A percentile compares a stretch with the other conserved stretches of the same genome.
These are phyloP conservation scores for Hemicordylus capensis DNA, from an alignment of 2,113 vertebrate species.

Conservation along the genomic window DNA sequence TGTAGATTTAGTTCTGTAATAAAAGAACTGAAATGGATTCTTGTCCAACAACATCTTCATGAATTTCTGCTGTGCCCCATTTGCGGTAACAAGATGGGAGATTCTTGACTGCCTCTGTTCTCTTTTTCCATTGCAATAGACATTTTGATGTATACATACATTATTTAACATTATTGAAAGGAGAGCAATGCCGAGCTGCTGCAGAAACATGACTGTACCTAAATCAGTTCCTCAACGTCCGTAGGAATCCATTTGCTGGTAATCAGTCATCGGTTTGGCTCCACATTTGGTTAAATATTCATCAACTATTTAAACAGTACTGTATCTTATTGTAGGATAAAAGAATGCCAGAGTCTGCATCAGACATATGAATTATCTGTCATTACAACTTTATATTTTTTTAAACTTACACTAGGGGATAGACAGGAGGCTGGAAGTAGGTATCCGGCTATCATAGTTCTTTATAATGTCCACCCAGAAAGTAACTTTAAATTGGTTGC, in stretches of 20 bases:
- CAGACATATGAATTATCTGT: not conserved
- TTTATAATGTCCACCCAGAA: not conserved
- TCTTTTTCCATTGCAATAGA: not conserved
- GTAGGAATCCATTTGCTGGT: not conserved
- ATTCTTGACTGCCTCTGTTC: not conserved
- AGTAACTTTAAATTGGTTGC: accelerated
- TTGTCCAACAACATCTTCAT: constrained; percentile 8
- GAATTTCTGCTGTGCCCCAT: constrained; percentile 21
- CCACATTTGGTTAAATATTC: not conserved
- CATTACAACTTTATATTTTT: not conserved
- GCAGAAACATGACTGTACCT: constrained; percentile 18
- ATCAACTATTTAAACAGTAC: not conserved
- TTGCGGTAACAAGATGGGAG: constrained; percentile 26
- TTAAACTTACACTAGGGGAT: not conserved
- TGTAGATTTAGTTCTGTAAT: constrained; percentile 41
- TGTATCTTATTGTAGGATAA: not conserved
- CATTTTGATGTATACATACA: constrained; percentile 45
- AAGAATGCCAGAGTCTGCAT: not conserved
- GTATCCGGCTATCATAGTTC: not conserved
- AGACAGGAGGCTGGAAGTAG: accelerated
- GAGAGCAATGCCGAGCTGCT: constrained; percentile 29
- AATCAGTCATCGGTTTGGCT: constrained; percentile 16
- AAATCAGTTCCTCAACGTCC: not conserved
- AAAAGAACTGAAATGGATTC: constrained; percentile 43
- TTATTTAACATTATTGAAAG: constrained; percentile 50